Percentiles rank a stretch among this genome's conserved stretches.
phyloP scores from a whole-genome alignment of 2,113 vertebrate species.

The Mirounga angustirostris region DNA sequence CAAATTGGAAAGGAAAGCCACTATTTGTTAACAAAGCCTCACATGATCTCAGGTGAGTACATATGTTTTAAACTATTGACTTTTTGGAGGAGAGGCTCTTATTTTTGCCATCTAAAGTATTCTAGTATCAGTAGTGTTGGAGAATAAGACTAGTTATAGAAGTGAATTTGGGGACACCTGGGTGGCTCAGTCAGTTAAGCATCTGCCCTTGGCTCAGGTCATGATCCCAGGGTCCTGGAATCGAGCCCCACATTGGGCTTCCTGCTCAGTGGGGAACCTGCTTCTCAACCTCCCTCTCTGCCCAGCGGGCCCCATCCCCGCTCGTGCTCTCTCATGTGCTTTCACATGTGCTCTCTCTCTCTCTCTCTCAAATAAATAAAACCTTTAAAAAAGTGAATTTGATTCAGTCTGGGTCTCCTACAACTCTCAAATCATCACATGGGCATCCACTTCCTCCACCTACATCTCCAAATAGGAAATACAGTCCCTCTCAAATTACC shows the following conservation, averaged over 20 bases:
- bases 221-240: not conserved
- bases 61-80: slow-evolving; percentile 1
- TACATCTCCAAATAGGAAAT: slow-evolving; percentile 28
- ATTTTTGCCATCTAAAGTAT: not conserved
- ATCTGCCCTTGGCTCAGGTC: not conserved
- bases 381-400: slow-evolving; percentile 1
- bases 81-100: not conserved
- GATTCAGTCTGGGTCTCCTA: not conserved
- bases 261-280: not conserved
- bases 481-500: not conserved
- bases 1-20: not conserved
- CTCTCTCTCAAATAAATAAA: not conserved
- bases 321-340: not conserved
- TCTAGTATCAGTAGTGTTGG: not conserved
- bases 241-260: not conserved
- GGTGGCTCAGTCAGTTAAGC: not conserved
- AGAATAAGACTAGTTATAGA: not conserved
- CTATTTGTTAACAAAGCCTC: slow-evolving; percentile 29
- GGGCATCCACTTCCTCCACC: not conserved
- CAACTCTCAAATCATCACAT: not conserved
- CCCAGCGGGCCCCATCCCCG: not conserved
- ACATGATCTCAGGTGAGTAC: not conserved
- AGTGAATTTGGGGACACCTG: not conserved
- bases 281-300: not conserved
- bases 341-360: not conserved